Evolutionary conservation across 2,888 invertebrate genomes (phyloP).

Genomic region (Seladonia tumulorum): DNA sequence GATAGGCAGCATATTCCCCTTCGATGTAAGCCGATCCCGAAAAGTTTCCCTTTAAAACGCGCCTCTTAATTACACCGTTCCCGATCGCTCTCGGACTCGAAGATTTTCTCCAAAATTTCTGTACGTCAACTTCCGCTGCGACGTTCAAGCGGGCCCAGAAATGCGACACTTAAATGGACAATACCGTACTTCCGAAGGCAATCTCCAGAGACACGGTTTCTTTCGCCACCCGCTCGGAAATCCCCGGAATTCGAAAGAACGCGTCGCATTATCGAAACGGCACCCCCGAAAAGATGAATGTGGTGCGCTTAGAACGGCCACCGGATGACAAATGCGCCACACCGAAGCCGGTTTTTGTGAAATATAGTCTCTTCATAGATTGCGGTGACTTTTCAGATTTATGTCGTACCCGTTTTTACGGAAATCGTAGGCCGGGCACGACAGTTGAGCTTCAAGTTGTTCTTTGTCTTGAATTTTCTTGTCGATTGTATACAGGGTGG

Average conservation of each 20-base stretch:
- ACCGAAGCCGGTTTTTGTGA: background rate
- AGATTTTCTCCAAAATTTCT: background rate
- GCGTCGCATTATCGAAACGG: background rate
- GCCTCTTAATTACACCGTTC: conserved; percentile 13
- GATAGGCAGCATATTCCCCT: background rate
- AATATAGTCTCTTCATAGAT: background rate
- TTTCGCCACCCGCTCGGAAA: background rate
- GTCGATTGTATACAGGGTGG: too few species aligned
- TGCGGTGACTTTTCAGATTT: background rate
- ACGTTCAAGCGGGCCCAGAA: background rate
- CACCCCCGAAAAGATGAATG: background rate
- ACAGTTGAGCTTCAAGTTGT: background rate
- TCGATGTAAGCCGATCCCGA: background rate
- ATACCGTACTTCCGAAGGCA: background rate
- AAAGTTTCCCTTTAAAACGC: conserved; percentile 13
- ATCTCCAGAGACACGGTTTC: background rate
- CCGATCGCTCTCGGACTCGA: background rate
- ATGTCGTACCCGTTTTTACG: background rate
- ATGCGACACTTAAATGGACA: background rate
- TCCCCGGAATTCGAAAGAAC: background rate
- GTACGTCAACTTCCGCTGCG: background rate
- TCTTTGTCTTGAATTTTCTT: too few species aligned
- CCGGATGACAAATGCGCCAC: background rate
- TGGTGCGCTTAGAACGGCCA: background rate
- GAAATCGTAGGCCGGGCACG: background rate